These are phyloP conservation scores for Patella ulyssiponensis DNA, from an alignment of 2,888 invertebrate species.

Conservation along the genomic window DNA sequence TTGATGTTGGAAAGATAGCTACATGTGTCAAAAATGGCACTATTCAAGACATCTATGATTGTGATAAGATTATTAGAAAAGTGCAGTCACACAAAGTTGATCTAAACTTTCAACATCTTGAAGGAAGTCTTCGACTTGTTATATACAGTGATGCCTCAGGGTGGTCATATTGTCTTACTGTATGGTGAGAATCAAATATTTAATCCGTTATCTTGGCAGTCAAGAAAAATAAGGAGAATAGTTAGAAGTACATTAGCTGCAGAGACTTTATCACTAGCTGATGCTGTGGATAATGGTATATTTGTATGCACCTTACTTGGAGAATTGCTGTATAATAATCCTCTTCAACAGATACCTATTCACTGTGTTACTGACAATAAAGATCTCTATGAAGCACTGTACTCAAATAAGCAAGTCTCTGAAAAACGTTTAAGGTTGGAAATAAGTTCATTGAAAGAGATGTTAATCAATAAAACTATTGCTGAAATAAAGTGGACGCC, in stretches of 20 bases:
- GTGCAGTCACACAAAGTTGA: slow-evolving; percentile 10
- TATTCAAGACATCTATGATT: slow-evolving; percentile 7
- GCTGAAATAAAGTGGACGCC: no score
- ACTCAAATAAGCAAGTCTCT: not conserved
- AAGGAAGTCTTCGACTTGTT: not conserved
- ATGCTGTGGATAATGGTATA: slow-evolving; percentile 1
- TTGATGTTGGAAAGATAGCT: not conserved
- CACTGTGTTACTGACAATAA: not conserved
- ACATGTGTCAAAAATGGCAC: not conserved
- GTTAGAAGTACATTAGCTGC: not conserved
- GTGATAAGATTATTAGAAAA: slow-evolving; percentile 14
- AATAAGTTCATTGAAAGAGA: no score
- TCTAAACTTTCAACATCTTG: not conserved
- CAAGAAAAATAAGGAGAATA: not conserved
- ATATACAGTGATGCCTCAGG: slow-evolving; percentile 14
- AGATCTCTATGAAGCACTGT: not conserved
- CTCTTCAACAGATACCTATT: not conserved
- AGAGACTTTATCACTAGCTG: not conserved
- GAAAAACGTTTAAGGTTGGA: not conserved
- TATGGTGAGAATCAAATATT: not conserved
- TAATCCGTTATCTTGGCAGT: not conserved
- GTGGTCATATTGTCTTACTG: slow-evolving; percentile 9
- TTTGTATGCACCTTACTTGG: not conserved
- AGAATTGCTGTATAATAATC: not conserved
- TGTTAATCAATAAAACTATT: no score